Percentiles rank a stretch among this genome's conserved stretches.
Evolutionary conservation across 92 coral and sea anemone genomes (phyloP).

Genomic region (Meandrina meandrites): DNA sequence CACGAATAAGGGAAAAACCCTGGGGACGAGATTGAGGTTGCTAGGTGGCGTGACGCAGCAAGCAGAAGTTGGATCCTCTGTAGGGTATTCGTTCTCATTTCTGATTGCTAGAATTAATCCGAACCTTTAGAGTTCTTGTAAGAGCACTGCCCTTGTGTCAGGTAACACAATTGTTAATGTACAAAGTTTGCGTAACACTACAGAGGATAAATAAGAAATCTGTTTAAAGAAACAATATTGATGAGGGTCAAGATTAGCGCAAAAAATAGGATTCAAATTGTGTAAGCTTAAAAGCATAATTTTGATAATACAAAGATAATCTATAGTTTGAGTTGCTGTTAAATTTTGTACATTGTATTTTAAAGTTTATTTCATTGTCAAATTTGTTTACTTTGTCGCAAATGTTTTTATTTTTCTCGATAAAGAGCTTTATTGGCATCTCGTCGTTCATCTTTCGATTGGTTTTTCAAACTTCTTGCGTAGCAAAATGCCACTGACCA

Average conservation of each 20-base stretch:
- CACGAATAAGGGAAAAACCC: no score
- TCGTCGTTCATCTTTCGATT: background rate
- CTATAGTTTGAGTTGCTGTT: background rate
- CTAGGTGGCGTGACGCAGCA: no score
- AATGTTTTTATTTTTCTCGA: background rate
- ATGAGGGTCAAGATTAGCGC: background rate
- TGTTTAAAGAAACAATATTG: no score
- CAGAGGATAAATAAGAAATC: background rate
- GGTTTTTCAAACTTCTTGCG: background rate
- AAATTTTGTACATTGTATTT: background rate
- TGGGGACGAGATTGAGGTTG: no score
- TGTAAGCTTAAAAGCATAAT: background rate
- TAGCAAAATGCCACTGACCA: no score
- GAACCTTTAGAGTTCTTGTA: no score
- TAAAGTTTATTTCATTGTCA: background rate
- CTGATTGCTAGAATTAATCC: no score
- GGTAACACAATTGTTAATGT: background rate
- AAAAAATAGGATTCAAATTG: background rate
- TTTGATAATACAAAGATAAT: background rate
- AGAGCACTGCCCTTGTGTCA: no score
- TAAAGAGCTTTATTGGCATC: background rate
- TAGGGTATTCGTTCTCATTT: no score
- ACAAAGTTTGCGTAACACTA: background rate
- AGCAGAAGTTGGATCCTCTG: no score
- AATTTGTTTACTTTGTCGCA: background rate